Evolutionary conservation across 2,113 vertebrate genomes (phyloP), one percentile per base, ranked within the genome.

Genomic region (Megaptera novaeangliae): DNA sequence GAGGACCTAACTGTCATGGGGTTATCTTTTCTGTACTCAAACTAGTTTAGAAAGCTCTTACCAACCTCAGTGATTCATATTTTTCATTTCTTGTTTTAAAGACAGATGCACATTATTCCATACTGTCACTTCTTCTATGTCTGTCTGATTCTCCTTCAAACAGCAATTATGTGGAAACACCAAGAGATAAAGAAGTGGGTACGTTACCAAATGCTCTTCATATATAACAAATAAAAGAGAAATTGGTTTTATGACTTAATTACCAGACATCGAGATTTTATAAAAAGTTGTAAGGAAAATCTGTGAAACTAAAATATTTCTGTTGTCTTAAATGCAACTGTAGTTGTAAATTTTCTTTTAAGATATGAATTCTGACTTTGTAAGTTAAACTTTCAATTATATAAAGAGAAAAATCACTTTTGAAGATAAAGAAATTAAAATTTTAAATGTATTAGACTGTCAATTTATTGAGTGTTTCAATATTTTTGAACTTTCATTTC

Each of bases 101-200:
- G 99, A 99, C 99, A 39, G 98, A 99, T 98, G 96, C 96, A 4
- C 99, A 99, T 98, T 99, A 99, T 98, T 98, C 99, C 69, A 93
- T 99, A 49, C 98, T 99, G 52, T 99, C 99, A 8, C 99, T 99
- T 95, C 98, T 99, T 74, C 99, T 99, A 20, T 98, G 99, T 95
- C 98, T 99, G 44, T 99, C 99, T n/a, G 99, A 99, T 91, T 99
- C 99, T 39, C 99, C 99, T 72, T 99, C 99, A 88, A 99, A 99
- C 97, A 99, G 99, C 68, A 98, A 97, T 96, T 99, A 99, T 96
- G 99, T 99, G 77, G 99, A 99, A 98, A 99, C 99, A 94, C 99
- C 99, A 97, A 99, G 99, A 97, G 68, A 97, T 13, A 99, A 99
- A 98, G 98, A 98, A 99, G 97, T 98, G 69, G 99, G 99, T 99